Base-by-base conservation (phyloP, 2,888 invertebrate species). In the Eilema sororculum region DNA sequence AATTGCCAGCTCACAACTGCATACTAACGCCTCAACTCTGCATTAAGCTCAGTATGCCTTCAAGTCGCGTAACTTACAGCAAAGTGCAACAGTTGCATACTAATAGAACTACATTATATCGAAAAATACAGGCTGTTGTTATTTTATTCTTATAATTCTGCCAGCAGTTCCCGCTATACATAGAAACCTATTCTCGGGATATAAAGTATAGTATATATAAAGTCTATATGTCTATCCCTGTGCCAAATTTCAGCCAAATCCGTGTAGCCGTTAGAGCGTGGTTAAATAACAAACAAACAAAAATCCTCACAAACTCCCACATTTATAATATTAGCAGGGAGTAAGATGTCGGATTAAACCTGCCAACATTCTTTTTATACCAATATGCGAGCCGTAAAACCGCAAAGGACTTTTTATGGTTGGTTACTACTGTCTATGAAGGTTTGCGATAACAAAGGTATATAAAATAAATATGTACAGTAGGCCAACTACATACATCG, bases 11-110 rank as follows among this genome's bases (percentile, higher is more conserved):
- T 37, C 33, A 66, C 58, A 57, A 56, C 28, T 66, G 66, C 59
- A 58, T 59, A 52, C 66, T 33, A 58, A 66, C 22, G 12, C 30
- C 8, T 57, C 33, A 33, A 46, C 30, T 56, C 22, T 30, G 3
- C 22, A 37, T 33, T 61, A 61, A 52, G 56, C 64, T 65, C 20
- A 24, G 62, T 22, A 13, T 20, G 13, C 22, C 62, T 62, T 41
- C 24, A 24, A 62, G 30, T 61, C 56, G 37, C 66, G 58, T 41
- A 57, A 57, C 57, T 66, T 41, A 4, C 66, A 65, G 57, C 61
- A 61, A 64, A 41, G 30, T 64, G 65, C 56, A 65, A 22, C 16
- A 16, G 59, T 66, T 68, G 67, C 65, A 77, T 72, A 75, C 58
- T 66, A 77, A 72, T 72, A 37, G 41, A 67, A 59, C n/a, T 56